Evolutionary conservation across 2,888 invertebrate genomes (phyloP), one percentile per base, ranked within the genome.

Genomic region (Andrena chrysosceles): DNA sequence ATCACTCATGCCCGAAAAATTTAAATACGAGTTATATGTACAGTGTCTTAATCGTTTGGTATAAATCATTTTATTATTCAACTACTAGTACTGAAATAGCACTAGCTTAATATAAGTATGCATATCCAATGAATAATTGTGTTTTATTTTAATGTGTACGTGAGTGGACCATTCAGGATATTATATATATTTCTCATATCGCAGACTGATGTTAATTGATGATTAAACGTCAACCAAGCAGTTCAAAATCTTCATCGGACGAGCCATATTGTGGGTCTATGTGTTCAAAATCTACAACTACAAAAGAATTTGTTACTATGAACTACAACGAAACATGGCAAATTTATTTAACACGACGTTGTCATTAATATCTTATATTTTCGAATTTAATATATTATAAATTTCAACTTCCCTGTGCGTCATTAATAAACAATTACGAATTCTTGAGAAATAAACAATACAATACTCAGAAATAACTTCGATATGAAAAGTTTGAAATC

Each of bases 181-280:
- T 59, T 77, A 75, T 78, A 60, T 83, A 84, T 63, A 52, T 74
- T 75, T 83, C 56, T 66, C 60, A 75, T 67, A 78, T 83, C 33
- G 52, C 54, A 75, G 54, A 48, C 29, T 54, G 56, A 49, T 54
- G 56, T 83, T 64, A 68, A 54, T 78, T 73, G 42, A 13, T 59
- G 52, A 77, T 48, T 85, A 64, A 78, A 72, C 77, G 84, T 95
- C 95, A 95, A 95, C 96, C 97, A 92, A 97, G 96, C 90, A 97
- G 96, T 94, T 97, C 97, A 93, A 97, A 97, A 91, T 97, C 97
- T 87, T 97, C 97, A 90, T 97, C 97, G 2, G 97, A 97, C 90
- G 97, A 96, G 91, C 96, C 96, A 88, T 95, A 96, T 85, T 95
- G 96, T 90, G 95, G 94, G 83, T 96, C 96, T 63, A 96, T 94